A percentile compares a stretch with the other conserved stretches of the same genome.
Evolutionary conservation across 2,888 invertebrate species (phyloP).

Genomic region (Scaptomyza reducta): DNA sequence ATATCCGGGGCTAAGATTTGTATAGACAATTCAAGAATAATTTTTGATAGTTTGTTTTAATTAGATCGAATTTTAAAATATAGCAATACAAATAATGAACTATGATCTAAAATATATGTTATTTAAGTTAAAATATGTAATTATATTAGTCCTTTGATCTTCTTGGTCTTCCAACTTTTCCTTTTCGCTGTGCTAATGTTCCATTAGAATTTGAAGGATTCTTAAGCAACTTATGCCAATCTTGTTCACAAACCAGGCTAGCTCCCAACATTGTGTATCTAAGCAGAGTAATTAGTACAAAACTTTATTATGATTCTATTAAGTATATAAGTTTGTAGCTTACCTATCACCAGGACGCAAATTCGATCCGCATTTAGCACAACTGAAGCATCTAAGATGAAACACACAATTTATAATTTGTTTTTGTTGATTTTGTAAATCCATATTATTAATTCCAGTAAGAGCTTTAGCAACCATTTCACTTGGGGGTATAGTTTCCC

Average conservation of each 20-base stretch:
- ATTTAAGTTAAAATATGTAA: slow-evolving; percentile 64
- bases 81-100: slow-evolving; percentile 74
- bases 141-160: slow-evolving; percentile 92
- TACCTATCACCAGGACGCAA: slow-evolving; percentile 95
- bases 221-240: slow-evolving; percentile 96
- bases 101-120: slow-evolving; percentile 71
- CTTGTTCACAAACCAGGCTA: slow-evolving; percentile 96
- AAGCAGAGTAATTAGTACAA: slow-evolving; percentile 36
- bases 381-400: slow-evolving; percentile 98
- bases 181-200: slow-evolving; percentile 90
- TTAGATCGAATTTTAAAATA: slow-evolving; percentile 74
- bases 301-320: background rate
- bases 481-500: slow-evolving; percentile 95
- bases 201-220: slow-evolving; percentile 87
- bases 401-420: slow-evolving; percentile 78
- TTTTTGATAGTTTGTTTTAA: slow-evolving; percentile 67
- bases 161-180: slow-evolving; percentile 93
- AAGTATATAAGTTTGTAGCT: slow-evolving; percentile 47
- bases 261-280: slow-evolving; percentile 96
- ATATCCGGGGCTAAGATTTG: no score
- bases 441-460: slow-evolving; percentile 83
- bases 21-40: background rate
- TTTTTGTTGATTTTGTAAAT: slow-evolving; percentile 84
- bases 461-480: slow-evolving; percentile 94
- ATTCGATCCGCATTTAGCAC: slow-evolving; percentile 95